phyloP scores from a whole-genome alignment of 2,797 vertebrate species.

The Cuculus canorus region DNA sequence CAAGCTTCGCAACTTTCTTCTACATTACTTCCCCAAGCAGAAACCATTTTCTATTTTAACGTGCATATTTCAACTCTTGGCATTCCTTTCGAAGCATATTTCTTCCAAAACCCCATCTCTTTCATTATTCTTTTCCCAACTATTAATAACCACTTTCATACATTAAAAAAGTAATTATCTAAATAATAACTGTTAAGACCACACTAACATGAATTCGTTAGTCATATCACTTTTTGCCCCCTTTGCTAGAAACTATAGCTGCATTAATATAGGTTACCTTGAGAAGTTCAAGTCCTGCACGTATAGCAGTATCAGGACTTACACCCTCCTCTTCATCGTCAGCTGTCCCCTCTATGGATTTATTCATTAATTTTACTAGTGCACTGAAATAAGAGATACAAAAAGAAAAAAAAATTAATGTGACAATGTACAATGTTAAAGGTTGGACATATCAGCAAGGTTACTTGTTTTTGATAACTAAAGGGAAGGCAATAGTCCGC shows the following conservation, averaged over 20 bases:
- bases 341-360: constrained; percentile 96
- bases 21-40: background rate
- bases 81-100: background rate
- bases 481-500: background rate
- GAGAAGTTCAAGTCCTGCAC: constrained; percentile 96
- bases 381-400: constrained; percentile 79
- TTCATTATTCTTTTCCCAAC: background rate
- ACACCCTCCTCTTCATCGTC: constrained; percentile 99
- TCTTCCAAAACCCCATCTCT: background rate
- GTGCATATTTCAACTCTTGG: background rate
- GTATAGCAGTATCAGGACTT: constrained; percentile 96
- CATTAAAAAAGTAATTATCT: background rate
- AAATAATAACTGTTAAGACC: background rate
- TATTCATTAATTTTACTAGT: constrained; percentile 97
- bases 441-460: background rate
- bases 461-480: background rate
- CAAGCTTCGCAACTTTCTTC: background rate
- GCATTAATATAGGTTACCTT: constrained; percentile 82
- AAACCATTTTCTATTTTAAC: background rate
- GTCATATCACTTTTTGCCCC: background rate
- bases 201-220: background rate
- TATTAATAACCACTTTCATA: background rate
- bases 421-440: background rate
- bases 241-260: background rate
- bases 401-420: background rate